Base-by-base conservation (phyloP, 2,888 invertebrate genomes). In the Nemurella pictetii region DNA sequence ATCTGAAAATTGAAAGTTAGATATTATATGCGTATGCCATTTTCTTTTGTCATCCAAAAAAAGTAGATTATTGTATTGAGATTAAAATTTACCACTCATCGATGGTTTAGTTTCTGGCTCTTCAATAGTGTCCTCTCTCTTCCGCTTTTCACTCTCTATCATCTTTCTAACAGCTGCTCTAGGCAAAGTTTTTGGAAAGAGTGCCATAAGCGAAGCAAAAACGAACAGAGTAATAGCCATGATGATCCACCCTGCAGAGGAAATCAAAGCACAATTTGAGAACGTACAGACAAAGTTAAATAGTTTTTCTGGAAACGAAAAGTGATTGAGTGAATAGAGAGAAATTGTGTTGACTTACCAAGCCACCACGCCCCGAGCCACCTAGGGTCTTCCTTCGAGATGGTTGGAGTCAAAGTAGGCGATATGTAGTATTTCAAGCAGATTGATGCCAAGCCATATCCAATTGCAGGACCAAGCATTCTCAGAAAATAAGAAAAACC, bases 321-420 rank as follows among this genome's bases (percentile, higher is more conserved):
- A n/a, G n/a, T n/a, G n/a, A 78, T 12, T 78, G 20, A n/a, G 20
- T 78, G 35, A 30, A 28, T 81, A 2, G 9, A 15, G 20, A 29
- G 9, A 55, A 55, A 7, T n/a, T n/a, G 55, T 55, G 28, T 25
- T 80, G 9, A 80, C 85, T 86, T 86, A 89, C 89, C 95, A 80
- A 95, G 88, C 95, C 95, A 96, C 95, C 95, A 96, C n/a, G 96
- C 95, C 0, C 96, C 96, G 77, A 96, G 90, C 96, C 96, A 96
- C 87, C 95, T 92, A 0, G 95, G 95, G 90, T 95, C 95, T 84
- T 92, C 91, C 85, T 92, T 93, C 26, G 92, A 92, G 85, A 95
- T 94, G 0, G 93, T 93, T 3, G 94, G 94, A 74, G 93, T 93
- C 85, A 94, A 88, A 9, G 92, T 91, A 0, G 94, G 94, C 4